Percentiles rank a stretch among this genome's conserved stretches.
phyloP scores from a whole-genome alignment of 64 coral and sea anemone species.

The Orbicella faveolata region DNA sequence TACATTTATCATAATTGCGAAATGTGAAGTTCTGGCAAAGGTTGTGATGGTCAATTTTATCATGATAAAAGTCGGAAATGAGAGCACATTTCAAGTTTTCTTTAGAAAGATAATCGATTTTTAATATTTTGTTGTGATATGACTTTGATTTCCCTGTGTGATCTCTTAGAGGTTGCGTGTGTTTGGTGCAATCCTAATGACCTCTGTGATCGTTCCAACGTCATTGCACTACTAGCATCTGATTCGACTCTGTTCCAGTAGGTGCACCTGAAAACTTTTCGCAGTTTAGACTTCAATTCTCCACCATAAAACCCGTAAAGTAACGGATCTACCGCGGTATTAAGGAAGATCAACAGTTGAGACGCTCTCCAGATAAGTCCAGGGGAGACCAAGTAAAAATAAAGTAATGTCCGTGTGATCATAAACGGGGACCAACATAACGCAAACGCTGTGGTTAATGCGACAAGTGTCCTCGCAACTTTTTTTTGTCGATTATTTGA shows the following conservation, averaged over 20 bases:
- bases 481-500: constrained; percentile 7
- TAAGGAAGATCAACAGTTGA: constrained; percentile 24
- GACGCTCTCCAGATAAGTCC: constrained; percentile 15
- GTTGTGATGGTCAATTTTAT: too few relatives aligned
- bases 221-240: background rate
- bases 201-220: background rate
- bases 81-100: background rate
- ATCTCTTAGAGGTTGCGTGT: background rate
- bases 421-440: constrained; percentile 31
- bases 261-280: background rate
- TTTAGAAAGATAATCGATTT: background rate
- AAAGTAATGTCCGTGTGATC: constrained; percentile 15
- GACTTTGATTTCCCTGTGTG: background rate
- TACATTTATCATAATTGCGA: too few relatives aligned
- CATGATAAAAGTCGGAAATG: too few relatives aligned
- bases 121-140: background rate
- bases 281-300: background rate
- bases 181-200: background rate
- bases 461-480: constrained; percentile 1
- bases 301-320: constrained; percentile 17
- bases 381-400: constrained; percentile 8
- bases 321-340: constrained; percentile 11
- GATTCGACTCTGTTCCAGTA: background rate
- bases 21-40: too few relatives aligned
- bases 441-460: background rate